Evolutionary conservation across 2,113 vertebrate genomes (phyloP), one percentile per base, ranked within the genome.

Genomic region (Parotia lawesii): DNA sequence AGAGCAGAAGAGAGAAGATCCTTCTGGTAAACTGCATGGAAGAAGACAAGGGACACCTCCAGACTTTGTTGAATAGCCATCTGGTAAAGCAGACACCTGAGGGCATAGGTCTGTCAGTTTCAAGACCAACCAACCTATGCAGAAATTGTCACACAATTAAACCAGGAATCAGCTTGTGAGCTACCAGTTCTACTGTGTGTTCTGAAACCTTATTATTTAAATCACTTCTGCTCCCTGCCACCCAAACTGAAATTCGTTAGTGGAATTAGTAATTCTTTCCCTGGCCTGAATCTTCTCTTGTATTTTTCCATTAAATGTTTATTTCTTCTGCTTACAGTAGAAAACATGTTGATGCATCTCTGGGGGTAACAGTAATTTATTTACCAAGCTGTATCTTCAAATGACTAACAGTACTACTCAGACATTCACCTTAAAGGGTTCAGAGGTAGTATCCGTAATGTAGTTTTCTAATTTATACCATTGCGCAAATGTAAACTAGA

Each of bases 1-100:
- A 97, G 97, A 12, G 89, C 97, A 22, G 90, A 96, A 73, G 97
- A 98, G 54, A 82, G 67, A 21, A 62, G 56, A 66, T 42, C 87
- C 5, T 76, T 60, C 84, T 97, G 96, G 93, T 97, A 27, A 94
- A 31, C 29, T 5, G 15, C 1, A 0, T 24, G 73, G 14, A 29
- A 21, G 35, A 27, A 9, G 20, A 44, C 5, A 3, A 10, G 53
- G 33, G 12, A 19, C 23, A 1, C 44, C 60, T 60, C 35, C 29
- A 14, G 54, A 5, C 28, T 6, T 20, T 8, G 47, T 15, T 56
- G 16, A 53, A 24, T 4, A 37, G 66, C 66, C 44, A 12, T 21
- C 51, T 54, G 72, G 42, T 44, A 45, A 60, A 70, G 81, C 67
- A 50, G 87, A 31, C 31, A 12, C 27, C 51, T 1, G 2, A 44